These are phyloP conservation scores for Platycheirus albimanus DNA, from an alignment of 2,888 invertebrate genomes.

Conservation along the genomic window DNA sequence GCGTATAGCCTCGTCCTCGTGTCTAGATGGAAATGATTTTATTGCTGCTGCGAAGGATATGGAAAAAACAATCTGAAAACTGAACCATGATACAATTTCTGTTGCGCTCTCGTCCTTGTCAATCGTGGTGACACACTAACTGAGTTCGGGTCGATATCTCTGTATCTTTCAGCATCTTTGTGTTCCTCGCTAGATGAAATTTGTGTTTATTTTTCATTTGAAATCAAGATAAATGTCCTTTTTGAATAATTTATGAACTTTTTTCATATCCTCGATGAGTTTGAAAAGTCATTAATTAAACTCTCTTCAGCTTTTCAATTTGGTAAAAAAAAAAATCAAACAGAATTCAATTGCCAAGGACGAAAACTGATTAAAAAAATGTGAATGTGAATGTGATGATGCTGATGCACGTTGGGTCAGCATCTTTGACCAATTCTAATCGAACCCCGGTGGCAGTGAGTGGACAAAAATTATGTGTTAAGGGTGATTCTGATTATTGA, in stretches of 20 bases:
- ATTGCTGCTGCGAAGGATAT: slow-evolving; percentile 7
- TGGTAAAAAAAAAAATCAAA: neutral
- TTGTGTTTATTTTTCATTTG: neutral
- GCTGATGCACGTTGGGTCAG: slow-evolving; percentile 24
- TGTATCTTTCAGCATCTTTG: slow-evolving; percentile 9
- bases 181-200: neutral
- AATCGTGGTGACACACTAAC: slow-evolving; percentile 66
- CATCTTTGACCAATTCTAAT: slow-evolving; percentile 12
- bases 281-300: neutral
- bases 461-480: neutral
- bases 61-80: neutral
- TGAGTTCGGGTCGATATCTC: slow-evolving; percentile 59
- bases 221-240: slow-evolving; percentile 13
- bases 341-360: slow-evolving; percentile 14
- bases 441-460: slow-evolving; percentile 7
- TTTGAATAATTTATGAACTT: slow-evolving; percentile 36
- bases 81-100: slow-evolving; percentile 47
- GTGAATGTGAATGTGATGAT: too few relatives aligned
- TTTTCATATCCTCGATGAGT: slow-evolving; percentile 1
- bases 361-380: slow-evolving; percentile 1
- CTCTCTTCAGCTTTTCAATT: neutral
- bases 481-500: slow-evolving; percentile 63
- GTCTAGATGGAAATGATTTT: slow-evolving; percentile 19
- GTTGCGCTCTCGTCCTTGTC: slow-evolving; percentile 66
- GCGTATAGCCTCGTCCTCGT: neutral